phyloP scores from a whole-genome alignment of 2,113 vertebrate genomes.

The Ailuropoda melanoleuca region DNA sequence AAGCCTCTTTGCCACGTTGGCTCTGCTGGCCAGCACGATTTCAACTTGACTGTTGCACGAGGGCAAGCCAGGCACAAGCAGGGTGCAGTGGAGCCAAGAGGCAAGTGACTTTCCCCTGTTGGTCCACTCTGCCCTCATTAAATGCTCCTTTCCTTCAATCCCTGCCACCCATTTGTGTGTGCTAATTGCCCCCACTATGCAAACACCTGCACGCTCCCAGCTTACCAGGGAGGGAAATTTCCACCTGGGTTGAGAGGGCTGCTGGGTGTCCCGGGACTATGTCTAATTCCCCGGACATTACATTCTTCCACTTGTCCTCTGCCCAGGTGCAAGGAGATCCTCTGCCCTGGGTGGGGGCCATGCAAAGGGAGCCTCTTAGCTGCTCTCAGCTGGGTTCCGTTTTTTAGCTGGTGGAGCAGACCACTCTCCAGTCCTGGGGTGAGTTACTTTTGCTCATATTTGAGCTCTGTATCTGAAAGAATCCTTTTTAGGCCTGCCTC shows the following conservation, averaged over 20 bases:
- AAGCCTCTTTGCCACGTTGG: too few relatives aligned
- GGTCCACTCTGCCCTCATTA: neutral
- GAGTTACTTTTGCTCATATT: neutral
- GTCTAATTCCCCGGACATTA: neutral
- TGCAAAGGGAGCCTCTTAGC: neutral
- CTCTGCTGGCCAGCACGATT: fast-evolving
- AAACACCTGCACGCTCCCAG: neutral
- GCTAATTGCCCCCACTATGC: neutral
- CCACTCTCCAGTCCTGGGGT: neutral
- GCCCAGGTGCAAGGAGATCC: too few relatives aligned
- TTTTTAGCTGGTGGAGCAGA: neutral
- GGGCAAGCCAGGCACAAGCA: neutral
- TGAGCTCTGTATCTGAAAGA: too few relatives aligned
- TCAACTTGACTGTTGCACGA: neutral
- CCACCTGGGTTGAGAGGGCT: neutral
- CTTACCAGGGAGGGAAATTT: neutral
- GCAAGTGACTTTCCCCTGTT: neutral
- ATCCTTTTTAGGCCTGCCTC: neutral
- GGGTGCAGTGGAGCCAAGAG: neutral
- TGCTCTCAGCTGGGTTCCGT: neutral
- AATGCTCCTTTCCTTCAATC: neutral
- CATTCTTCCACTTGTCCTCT: too few relatives aligned
- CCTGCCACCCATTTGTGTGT: neutral
- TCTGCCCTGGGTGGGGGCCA: fast-evolving
- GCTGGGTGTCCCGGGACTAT: too few relatives aligned